A percentile compares a stretch with the other conserved stretches of the same genome.
Conservation (phyloP, 2,888 invertebrate species). For the Drosophila koepferae region DNA sequence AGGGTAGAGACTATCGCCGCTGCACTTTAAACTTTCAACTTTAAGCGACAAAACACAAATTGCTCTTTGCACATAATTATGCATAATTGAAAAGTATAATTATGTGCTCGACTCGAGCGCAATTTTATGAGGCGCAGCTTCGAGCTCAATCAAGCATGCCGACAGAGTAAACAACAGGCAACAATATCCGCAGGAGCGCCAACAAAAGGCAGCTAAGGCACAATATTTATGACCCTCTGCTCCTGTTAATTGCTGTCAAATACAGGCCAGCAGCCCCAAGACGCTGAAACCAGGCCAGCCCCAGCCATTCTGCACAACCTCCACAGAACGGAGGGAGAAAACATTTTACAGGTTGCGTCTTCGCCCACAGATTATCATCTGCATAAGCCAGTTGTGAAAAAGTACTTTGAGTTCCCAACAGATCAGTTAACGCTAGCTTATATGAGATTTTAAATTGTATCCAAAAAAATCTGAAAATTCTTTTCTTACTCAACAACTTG, state of each 20-base stretch:
- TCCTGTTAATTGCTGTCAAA: constrained; percentile 67
- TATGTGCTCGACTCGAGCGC: constrained; percentile 45
- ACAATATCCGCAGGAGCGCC: constrained; percentile 6
- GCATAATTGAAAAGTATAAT: constrained; percentile 78
- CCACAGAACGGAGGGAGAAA: not conserved
- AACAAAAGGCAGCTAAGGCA: constrained; percentile 28
- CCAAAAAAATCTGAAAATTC: not conserved
- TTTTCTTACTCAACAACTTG: not conserved
- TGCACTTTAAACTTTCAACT: constrained; percentile 75
- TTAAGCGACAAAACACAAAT: constrained; percentile 65
- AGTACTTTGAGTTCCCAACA: not conserved
- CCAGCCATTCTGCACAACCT: not conserved
- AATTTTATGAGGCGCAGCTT: constrained; percentile 67
- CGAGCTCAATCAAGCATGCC: constrained; percentile 61
- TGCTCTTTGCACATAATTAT: constrained; percentile 72
- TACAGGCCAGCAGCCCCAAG: constrained; percentile 27
- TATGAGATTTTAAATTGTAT: not conserved
- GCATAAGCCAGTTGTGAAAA: not conserved
- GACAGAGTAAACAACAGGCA: constrained; percentile 31
- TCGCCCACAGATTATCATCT: not conserved
- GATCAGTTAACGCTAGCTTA: not conserved
- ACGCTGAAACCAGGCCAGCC: constrained; percentile 7
- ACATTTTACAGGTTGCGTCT: not conserved
- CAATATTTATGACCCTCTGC: constrained; percentile 61
- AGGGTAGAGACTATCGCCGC: constrained; percentile 14